Percentiles rank a stretch among this genome's conserved stretches.
Evolutionary conservation across 2,113 vertebrate species (phyloP).

Genomic region (Peromyscus leucopus): DNA sequence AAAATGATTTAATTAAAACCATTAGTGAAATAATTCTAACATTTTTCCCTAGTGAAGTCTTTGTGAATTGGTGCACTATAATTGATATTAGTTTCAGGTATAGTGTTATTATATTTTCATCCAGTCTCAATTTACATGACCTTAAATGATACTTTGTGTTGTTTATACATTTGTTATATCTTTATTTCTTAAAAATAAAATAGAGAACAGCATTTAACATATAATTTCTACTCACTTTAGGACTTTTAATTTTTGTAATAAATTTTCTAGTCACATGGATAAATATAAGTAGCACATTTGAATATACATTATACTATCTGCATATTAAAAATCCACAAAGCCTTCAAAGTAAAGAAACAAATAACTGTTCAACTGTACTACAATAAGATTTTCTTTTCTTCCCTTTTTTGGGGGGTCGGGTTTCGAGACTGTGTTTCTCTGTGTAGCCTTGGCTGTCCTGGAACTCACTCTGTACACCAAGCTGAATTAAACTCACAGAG

Average conservation of each 20-base stretch:
- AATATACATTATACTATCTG: background rate
- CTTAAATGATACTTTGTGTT: background rate
- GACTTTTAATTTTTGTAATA: background rate
- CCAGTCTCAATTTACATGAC: background rate
- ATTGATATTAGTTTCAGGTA: background rate
- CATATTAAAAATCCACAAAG: background rate
- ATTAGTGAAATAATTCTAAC: constrained; percentile 5
- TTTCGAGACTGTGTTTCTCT: background rate
- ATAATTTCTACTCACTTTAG: constrained; percentile 9
- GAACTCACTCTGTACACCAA: background rate
- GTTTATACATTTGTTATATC: background rate
- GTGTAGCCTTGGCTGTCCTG: too few species aligned
- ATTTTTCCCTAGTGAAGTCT: background rate
- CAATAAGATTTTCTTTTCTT: background rate
- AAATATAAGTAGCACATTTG: background rate
- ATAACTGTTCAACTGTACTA: background rate
- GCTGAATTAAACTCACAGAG: background rate
- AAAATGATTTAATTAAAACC: constrained; percentile 2
- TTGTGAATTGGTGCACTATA: background rate
- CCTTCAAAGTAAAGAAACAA: background rate
- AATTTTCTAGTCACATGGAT: background rate
- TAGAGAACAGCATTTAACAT: background rate
- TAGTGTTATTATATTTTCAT: background rate
- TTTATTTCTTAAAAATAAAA: background rate
- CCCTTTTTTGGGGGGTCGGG: too few species aligned